Evolutionary conservation across 2,888 invertebrate species (phyloP).

Genomic region (Monochamus alternatus): DNA sequence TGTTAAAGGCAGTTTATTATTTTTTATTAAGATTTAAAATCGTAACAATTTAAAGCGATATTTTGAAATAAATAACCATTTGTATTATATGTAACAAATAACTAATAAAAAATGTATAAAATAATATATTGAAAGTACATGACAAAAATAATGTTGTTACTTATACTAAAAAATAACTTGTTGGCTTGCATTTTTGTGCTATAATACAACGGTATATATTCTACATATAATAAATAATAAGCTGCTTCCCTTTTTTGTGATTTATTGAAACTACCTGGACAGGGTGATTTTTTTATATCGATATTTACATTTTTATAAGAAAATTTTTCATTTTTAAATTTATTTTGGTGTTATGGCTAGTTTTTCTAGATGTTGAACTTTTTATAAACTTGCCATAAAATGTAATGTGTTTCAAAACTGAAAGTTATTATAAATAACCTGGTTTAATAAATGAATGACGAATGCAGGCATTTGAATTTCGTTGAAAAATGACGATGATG

Average conservation of each 20-base stretch:
- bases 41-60: too few relatives aligned
- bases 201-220: too few relatives aligned
- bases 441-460: too few relatives aligned
- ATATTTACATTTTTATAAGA: background rate
- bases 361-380: background rate
- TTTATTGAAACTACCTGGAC: background rate
- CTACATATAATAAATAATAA: background rate
- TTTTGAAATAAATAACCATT: too few relatives aligned
- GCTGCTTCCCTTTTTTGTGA: background rate
- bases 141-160: too few relatives aligned
- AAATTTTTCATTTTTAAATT: background rate
- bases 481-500: background rate
- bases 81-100: too few relatives aligned
- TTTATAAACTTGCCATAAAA: constrained; percentile 27
- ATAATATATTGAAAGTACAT: too few relatives aligned
- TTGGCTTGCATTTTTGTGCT: too few relatives aligned
- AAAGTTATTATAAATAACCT: background rate
- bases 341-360: background rate
- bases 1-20: constrained; percentile 3
- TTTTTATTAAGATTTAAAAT: background rate
- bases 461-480: background rate
- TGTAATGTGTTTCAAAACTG: constrained; percentile 26
- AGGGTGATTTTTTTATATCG: background rate
- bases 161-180: too few relatives aligned
- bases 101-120: too few relatives aligned